These are phyloP conservation scores for Girardia tigrina DNA, from an alignment of 2,888 invertebrate genomes.

Conservation along the genomic window DNA sequence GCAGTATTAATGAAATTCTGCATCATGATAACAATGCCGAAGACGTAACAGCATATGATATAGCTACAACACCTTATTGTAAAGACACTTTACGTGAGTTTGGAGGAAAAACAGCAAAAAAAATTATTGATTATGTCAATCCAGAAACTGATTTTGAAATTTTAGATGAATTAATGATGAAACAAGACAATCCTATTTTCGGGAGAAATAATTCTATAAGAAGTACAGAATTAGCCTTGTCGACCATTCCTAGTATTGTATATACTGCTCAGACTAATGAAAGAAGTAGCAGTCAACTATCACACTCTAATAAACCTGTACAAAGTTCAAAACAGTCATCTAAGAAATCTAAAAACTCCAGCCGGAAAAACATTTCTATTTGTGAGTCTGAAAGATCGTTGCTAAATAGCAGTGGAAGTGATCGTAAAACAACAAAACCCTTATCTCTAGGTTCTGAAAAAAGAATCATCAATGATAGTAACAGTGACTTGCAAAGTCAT, in stretches of 20 bases:
- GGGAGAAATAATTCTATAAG: neutral
- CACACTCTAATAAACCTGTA: neutral
- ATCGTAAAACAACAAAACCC: too few relatives aligned
- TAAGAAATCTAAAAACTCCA: neutral
- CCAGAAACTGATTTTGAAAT: neutral
- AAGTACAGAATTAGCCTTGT: neutral
- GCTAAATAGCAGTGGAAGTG: too few relatives aligned
- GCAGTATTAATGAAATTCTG: neutral
- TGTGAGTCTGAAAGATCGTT: neutral
- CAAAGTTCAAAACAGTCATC: neutral
- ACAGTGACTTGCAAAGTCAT: neutral
- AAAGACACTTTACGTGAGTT: neutral
- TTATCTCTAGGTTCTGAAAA: too few relatives aligned
- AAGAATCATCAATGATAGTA: too few relatives aligned
- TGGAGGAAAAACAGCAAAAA: neutral
- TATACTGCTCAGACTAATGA: neutral
- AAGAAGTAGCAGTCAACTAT: neutral
- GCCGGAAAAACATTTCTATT: neutral
- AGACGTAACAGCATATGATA: neutral
- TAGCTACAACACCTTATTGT: conserved; percentile 1
- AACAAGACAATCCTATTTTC: neutral
- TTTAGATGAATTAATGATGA: too few relatives aligned
- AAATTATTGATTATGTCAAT: neutral
- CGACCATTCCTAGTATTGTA: neutral
- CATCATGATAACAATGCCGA: neutral